Conservation (phyloP, 2,113 vertebrate species). For the Cryptoleucopteryx plumbea region DNA sequence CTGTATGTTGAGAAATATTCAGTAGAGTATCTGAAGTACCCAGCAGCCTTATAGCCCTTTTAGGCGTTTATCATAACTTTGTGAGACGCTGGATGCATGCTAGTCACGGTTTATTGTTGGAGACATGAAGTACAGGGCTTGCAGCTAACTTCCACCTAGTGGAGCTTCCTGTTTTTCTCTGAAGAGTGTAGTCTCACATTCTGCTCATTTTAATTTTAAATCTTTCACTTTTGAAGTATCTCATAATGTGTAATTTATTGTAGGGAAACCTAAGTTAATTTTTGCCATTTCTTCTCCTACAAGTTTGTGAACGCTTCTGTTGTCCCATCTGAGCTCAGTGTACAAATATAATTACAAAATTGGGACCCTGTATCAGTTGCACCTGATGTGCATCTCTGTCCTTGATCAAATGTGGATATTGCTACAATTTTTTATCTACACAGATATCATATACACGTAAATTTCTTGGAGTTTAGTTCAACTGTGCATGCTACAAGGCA, state of each 20-base stretch:
- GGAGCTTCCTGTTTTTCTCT: not conserved
- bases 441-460: not conserved
- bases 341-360: not conserved
- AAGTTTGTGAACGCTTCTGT: not conserved
- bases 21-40: not conserved
- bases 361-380: not conserved
- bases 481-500: not conserved
- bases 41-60: not conserved
- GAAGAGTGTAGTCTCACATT: not conserved
- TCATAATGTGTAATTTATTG: not conserved
- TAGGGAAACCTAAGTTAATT: not conserved
- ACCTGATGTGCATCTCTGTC: not conserved
- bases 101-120: not conserved
- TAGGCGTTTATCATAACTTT: not conserved
- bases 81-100: not conserved
- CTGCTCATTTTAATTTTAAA: not conserved
- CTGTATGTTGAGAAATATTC: not conserved
- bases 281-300: not conserved
- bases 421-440: not conserved
- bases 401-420: not conserved
- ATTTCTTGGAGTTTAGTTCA: not conserved
- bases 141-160: not conserved
- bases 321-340: not conserved
- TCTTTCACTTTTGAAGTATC: not conserved
- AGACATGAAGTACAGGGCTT: not conserved